Conservation (phyloP, 1,140 invertebrate genomes). For the Odontomachus brunneus region DNA sequence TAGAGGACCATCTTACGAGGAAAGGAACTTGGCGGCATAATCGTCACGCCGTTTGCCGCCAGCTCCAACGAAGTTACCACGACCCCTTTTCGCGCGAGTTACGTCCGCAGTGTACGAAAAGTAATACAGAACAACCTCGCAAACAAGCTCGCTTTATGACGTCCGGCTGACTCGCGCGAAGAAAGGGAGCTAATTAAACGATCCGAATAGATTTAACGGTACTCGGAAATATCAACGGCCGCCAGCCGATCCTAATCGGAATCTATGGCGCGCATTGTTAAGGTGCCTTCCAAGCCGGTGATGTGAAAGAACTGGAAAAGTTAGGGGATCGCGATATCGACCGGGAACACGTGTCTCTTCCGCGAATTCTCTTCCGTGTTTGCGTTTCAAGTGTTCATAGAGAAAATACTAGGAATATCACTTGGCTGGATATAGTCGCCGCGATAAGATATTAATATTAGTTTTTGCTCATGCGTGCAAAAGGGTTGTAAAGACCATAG, state of each 20-base stretch:
- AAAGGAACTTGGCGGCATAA: neutral
- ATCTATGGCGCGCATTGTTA: conserved; percentile 32
- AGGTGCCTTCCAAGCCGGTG: neutral
- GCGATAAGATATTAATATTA: too few species aligned
- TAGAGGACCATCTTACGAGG: neutral
- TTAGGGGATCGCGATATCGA: neutral
- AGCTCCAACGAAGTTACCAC: neutral
- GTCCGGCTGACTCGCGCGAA: neutral
- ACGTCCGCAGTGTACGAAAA: neutral
- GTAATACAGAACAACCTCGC: neutral
- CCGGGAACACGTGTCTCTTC: neutral
- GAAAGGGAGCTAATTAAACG: conserved; percentile 44
- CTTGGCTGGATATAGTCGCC: too few species aligned
- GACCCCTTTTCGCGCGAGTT: too few species aligned
- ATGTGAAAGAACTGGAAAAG: conserved; percentile 8
- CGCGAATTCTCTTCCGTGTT: conserved; percentile 5
- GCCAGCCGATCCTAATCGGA: conserved; percentile 31
- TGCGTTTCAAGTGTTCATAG: neutral
- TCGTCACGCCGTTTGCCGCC: neutral
- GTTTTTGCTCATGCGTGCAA: too few species aligned
- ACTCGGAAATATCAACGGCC: conserved; percentile 33
- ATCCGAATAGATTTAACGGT: conserved; percentile 48
- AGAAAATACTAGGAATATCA: too few species aligned
- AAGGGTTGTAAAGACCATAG: too few species aligned
- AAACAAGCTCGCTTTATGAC: conserved; percentile 30